Percentiles rank a stretch among this genome's conserved stretches.
phyloP scores from a whole-genome alignment of 2,797 vertebrate genomes.

The Neosilurus mollespiculum region DNA sequence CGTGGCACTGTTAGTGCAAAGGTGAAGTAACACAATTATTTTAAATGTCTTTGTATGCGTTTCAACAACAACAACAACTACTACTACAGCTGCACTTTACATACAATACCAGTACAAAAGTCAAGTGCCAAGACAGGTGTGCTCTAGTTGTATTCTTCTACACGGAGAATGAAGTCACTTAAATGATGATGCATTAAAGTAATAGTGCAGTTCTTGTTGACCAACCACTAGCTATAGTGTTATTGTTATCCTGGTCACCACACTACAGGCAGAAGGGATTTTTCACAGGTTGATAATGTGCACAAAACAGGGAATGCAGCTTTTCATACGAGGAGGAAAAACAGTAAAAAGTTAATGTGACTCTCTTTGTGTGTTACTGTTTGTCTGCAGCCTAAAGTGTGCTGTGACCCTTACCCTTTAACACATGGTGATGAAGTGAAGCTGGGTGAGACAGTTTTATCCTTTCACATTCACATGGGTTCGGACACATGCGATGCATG shows the following conservation, averaged over 20 bases:
- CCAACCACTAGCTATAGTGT: not conserved
- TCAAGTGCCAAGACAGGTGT: not conserved
- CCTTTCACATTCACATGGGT: slow-evolving; percentile 95
- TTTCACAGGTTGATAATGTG: not conserved
- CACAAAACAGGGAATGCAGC: not conserved
- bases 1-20: not conserved
- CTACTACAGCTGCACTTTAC: not conserved
- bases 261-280: not conserved
- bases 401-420: slow-evolving; percentile 85
- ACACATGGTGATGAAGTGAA: slow-evolving; percentile 96
- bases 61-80: not conserved
- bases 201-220: not conserved
- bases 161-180: not conserved
- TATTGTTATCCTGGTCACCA: not conserved
- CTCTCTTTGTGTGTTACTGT: not conserved
- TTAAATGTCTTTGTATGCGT: not conserved
- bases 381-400: slow-evolving; percentile 83
- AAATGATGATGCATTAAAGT: not conserved
- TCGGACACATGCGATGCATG: slow-evolving; percentile 95
- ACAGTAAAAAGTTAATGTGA: too few relatives aligned
- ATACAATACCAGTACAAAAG: not conserved
- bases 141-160: not conserved
- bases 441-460: slow-evolving; percentile 94
- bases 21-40: not conserved
- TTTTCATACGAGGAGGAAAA: not conserved